phyloP scores from a whole-genome alignment of 2,797 vertebrate species.

The Aselliscus stoliczkanus region DNA sequence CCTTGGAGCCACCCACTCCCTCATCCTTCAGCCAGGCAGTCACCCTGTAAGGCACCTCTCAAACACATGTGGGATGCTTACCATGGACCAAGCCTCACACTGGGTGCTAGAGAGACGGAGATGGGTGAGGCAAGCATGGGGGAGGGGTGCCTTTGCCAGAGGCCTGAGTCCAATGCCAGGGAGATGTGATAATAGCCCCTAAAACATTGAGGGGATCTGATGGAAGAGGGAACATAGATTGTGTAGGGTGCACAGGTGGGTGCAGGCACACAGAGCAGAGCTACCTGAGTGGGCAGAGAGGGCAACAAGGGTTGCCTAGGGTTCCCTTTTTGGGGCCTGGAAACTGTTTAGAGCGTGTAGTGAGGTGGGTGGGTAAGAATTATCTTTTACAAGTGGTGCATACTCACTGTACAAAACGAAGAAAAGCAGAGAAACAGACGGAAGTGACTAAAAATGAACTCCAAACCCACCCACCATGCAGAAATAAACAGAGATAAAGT shows the following conservation, averaged over 20 bases:
- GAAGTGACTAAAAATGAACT: neutral
- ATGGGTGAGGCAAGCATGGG: neutral
- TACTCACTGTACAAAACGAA: neutral
- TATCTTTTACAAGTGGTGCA: rapidly evolving
- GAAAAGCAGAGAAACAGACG: neutral
- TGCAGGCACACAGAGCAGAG: rapidly evolving
- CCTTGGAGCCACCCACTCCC: neutral
- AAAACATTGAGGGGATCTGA: neutral
- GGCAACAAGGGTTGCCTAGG: neutral
- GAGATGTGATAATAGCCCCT: rapidly evolving
- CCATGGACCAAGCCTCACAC: neutral
- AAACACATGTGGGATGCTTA: neutral
- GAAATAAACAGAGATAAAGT: neutral
- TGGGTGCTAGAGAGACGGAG: neutral
- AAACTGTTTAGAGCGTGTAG: neutral
- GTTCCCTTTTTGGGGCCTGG: neutral
- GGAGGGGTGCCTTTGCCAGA: neutral
- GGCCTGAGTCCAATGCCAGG: neutral
- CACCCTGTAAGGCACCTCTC: neutral
- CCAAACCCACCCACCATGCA: neutral
- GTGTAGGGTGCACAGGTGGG: neutral
- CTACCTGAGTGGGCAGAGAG: neutral
- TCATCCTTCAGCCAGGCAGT: neutral
- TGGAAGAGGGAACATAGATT: neutral
- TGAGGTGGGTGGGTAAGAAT: neutral